These are phyloP conservation scores for Elanus axillaris DNA, from an alignment of 2,113 vertebrate species.

Conservation along the genomic window DNA sequence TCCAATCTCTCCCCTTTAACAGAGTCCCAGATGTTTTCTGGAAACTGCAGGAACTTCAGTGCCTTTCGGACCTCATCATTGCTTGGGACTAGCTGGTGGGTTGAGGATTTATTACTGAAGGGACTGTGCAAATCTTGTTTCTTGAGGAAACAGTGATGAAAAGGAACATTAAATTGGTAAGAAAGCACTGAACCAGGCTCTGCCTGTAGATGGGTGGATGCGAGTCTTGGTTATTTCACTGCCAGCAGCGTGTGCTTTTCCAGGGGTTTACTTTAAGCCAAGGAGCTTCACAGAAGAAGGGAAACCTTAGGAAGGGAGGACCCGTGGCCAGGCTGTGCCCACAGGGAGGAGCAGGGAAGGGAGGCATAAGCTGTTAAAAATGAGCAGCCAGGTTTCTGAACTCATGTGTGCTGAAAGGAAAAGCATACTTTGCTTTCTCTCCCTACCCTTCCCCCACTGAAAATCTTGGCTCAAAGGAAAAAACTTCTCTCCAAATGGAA, in stretches of 20 bases:
- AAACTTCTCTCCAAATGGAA: constrained; percentile 18
- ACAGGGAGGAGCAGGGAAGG: rapidly evolving
- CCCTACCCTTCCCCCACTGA: background rate
- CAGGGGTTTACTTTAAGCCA: background rate
- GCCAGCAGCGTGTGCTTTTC: background rate
- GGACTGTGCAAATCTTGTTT: background rate
- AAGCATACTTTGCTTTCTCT: background rate
- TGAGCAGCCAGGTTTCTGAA: background rate
- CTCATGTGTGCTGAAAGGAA: background rate
- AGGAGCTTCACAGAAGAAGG: background rate
- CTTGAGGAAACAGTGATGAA: background rate
- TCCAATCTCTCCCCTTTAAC: background rate
- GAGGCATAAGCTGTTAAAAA: background rate
- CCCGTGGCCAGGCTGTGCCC: rapidly evolving
- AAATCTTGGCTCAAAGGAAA: background rate
- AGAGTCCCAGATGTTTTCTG: background rate
- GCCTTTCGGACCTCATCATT: background rate
- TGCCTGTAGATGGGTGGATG: background rate
- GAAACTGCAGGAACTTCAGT: background rate
- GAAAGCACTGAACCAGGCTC: background rate
- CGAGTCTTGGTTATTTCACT: background rate
- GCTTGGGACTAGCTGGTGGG: background rate
- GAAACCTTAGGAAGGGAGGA: background rate
- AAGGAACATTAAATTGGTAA: background rate
- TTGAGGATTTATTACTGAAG: background rate